A percentile compares a stretch with the other conserved stretches of the same genome.
These are phyloP conservation scores for Turnix velox DNA, from an alignment of 2,113 vertebrate genomes.

Conservation along the genomic window DNA sequence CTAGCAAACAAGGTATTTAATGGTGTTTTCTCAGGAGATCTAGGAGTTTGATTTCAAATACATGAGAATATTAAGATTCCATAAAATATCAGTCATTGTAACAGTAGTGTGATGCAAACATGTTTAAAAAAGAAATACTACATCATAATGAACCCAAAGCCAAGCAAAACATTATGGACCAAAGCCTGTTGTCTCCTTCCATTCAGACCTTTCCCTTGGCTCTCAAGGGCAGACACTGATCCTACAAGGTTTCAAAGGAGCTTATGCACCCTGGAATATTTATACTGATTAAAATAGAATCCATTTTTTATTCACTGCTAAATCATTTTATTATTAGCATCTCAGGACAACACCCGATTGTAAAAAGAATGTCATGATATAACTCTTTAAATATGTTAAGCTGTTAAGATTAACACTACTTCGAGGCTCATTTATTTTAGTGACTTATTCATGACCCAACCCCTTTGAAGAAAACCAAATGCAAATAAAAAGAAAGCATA, in stretches of 20 bases:
- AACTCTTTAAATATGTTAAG: slow-evolving; percentile 56
- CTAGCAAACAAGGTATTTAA: background rate
- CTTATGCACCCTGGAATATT: slow-evolving; percentile 38
- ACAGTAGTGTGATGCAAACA: background rate
- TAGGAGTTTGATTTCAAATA: background rate
- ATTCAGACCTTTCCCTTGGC: background rate
- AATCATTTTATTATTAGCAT: slow-evolving; percentile 58
- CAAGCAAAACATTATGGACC: background rate
- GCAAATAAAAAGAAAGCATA: background rate
- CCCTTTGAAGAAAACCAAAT: slow-evolving; percentile 12
- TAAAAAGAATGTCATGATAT: slow-evolving; percentile 58
- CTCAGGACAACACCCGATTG: slow-evolving; percentile 38
- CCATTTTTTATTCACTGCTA: slow-evolving; percentile 55
- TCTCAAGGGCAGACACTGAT: slow-evolving; percentile 50
- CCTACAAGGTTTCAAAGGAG: slow-evolving; percentile 21
- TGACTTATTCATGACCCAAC: slow-evolving; percentile 37
- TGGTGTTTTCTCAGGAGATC: background rate
- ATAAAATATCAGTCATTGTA: background rate
- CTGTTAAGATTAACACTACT: slow-evolving; percentile 54
- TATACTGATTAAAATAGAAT: slow-evolving; percentile 54
- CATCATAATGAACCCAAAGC: background rate
- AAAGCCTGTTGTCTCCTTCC: background rate
- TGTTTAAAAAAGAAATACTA: background rate
- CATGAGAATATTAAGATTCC: background rate
- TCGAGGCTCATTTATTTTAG: slow-evolving; percentile 53